A percentile compares a stretch with the other conserved stretches of the same genome.
Evolutionary conservation across 1,140 invertebrate species (phyloP).

Genomic region (Chymomyza costata): DNA sequence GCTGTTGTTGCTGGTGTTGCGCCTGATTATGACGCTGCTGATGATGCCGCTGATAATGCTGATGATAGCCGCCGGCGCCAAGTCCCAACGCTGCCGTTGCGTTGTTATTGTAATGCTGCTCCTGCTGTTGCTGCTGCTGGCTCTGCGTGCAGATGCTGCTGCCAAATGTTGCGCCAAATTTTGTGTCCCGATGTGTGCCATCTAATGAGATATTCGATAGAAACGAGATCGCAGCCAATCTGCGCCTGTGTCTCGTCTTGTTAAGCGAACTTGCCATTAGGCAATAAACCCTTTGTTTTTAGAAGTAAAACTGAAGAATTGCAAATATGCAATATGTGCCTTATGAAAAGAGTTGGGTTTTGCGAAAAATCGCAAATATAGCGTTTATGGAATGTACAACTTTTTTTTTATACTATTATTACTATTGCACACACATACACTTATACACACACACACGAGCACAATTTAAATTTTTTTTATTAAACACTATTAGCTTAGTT

Average conservation of each 20-base stretch:
- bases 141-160: slow-evolving; percentile 49
- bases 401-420: not conserved
- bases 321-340: slow-evolving; percentile 6
- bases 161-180: slow-evolving; percentile 78
- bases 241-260: slow-evolving; percentile 78
- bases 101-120: slow-evolving; percentile 35
- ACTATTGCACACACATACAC: slow-evolving; percentile 27
- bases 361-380: no score
- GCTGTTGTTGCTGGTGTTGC: slow-evolving; percentile 32
- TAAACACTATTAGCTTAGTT: not conserved
- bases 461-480: slow-evolving; percentile 7
- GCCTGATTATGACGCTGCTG: slow-evolving; percentile 49
- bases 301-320: slow-evolving; percentile 34
- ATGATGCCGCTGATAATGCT: slow-evolving; percentile 65
- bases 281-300: slow-evolving; percentile 57
- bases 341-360: not conserved
- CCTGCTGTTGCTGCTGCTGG: slow-evolving; percentile 19
- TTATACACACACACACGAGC: slow-evolving; percentile 9
- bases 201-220: slow-evolving; percentile 95
- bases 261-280: slow-evolving; percentile 75
- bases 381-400: not conserved
- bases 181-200: slow-evolving; percentile 91
- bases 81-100: slow-evolving; percentile 59
- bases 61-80: slow-evolving; percentile 62
- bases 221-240: slow-evolving; percentile 92